Evolutionary conservation across 2,888 invertebrate genomes (phyloP).

Genomic region (Netelia virgata): DNA sequence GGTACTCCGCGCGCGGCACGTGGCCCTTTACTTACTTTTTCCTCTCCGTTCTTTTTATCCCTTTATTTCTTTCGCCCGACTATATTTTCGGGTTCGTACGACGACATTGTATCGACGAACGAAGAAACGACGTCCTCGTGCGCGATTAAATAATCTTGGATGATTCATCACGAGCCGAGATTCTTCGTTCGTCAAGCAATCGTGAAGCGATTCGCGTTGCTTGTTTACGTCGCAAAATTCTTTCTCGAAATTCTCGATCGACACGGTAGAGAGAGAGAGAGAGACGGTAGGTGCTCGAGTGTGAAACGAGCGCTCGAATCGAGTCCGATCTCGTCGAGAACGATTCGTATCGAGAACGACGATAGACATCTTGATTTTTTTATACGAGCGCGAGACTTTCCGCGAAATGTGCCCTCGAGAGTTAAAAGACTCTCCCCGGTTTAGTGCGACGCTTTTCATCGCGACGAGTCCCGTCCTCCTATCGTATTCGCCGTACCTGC

Average conservation of each 20-base stretch:
- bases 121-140: too few relatives aligned
- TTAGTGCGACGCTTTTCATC: not conserved
- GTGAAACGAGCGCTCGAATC: not conserved
- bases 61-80: not conserved
- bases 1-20: constrained; percentile 40
- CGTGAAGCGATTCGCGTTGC: too few relatives aligned
- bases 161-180: too few relatives aligned
- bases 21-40: constrained; percentile 30
- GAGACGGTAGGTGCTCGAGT: too few relatives aligned
- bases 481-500: not conserved
- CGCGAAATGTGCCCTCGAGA: not conserved
- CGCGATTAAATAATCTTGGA: too few relatives aligned
- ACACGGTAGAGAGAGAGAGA: too few relatives aligned
- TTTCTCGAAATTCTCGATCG: too few relatives aligned
- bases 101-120: too few relatives aligned
- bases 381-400: not conserved
- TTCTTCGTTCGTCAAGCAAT: too few relatives aligned
- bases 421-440: not conserved
- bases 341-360: not conserved
- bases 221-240: too few relatives aligned
- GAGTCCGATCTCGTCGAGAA: not conserved
- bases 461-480: not conserved
- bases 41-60: constrained; percentile 29
- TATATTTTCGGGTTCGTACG: not conserved
- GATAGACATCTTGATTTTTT: not conserved